A percentile compares a stretch with the other conserved stretches of the same genome.
Evolutionary conservation across 2,113 vertebrate genomes (phyloP).

Genomic region (Oncorhynchus clarkii): DNA sequence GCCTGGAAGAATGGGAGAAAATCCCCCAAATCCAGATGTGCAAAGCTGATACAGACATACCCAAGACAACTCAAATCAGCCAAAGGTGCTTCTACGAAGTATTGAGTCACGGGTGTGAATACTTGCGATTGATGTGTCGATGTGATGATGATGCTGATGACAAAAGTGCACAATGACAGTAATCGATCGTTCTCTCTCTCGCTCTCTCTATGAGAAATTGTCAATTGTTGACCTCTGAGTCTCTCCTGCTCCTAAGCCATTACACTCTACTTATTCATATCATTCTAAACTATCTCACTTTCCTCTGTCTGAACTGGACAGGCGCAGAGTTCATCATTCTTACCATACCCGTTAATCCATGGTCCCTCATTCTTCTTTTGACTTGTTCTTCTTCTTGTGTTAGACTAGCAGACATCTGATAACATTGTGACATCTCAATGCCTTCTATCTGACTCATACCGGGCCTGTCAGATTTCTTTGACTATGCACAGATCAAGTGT

Average conservation of each 20-base stretch:
- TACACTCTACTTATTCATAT: conserved; percentile 37
- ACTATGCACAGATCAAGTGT: conserved; percentile 42
- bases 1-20: too few species aligned
- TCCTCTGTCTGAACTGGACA: conserved; percentile 62
- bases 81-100: too few species aligned
- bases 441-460: neutral
- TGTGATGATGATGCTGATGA: too few species aligned
- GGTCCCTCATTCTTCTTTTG: neutral
- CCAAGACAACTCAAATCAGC: too few species aligned
- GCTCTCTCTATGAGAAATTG: conserved; percentile 42
- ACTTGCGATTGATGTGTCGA: neutral
- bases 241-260: conserved; percentile 42
- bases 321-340: conserved; percentile 17
- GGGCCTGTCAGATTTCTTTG: conserved; percentile 10
- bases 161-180: too few species aligned
- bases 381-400: too few species aligned
- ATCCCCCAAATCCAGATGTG: too few species aligned
- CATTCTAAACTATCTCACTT: conserved; percentile 59
- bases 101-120: too few species aligned
- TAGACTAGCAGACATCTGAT: too few species aligned
- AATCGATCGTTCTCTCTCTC: conserved; percentile 38
- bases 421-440: neutral
- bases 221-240: conserved; percentile 23
- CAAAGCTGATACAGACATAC: too few species aligned
- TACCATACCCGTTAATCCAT: neutral